Conservation (phyloP, 2,113 vertebrate genomes). For the Brachionichthys hirsutus region DNA sequence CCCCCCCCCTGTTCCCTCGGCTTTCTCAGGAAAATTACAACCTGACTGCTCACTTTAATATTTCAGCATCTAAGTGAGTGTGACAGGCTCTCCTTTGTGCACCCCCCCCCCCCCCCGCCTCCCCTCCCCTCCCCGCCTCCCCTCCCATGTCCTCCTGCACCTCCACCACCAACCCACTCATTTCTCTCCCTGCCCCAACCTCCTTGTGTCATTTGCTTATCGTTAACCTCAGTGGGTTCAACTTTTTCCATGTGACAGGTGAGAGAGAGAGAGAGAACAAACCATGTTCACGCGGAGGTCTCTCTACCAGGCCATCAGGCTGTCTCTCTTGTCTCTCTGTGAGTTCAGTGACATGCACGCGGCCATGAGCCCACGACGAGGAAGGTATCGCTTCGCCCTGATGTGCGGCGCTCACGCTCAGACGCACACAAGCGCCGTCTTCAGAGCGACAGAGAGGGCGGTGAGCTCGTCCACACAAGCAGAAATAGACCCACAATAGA, state of each 20-base stretch:
- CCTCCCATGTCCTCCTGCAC: conserved; percentile 27
- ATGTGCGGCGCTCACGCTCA: conserved; percentile 48
- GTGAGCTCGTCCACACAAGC: conserved; percentile 67
- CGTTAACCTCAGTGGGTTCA: conserved; percentile 48
- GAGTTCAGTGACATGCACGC: conserved; percentile 49
- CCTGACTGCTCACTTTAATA: conserved; percentile 82
- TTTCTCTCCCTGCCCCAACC: conserved; percentile 30
- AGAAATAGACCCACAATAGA: conserved; percentile 38
- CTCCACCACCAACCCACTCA: conserved; percentile 40
- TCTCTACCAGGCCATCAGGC: conserved; percentile 56
- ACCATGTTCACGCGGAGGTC: conserved; percentile 60
- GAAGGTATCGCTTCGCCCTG: conserved; percentile 57
- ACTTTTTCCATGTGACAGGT: conserved; percentile 72
- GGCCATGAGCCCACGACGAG: conserved; percentile 59
- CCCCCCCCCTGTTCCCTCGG: conserved; percentile 61
- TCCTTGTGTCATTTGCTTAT: conserved; percentile 64
- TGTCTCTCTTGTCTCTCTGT: conserved; percentile 55
- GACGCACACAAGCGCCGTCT: conserved; percentile 38
- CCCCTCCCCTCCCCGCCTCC: no score
- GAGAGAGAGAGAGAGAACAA: conserved; percentile 60
- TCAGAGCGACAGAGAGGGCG: conserved; percentile 47
- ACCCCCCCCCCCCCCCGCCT: conserved; percentile 1
- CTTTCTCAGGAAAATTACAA: conserved; percentile 82
- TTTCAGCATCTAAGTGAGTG: conserved; percentile 81
- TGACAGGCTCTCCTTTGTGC: conserved; percentile 80